Conservation (phyloP, 2,888 invertebrate genomes). For the Slavum lentiscoides region DNA sequence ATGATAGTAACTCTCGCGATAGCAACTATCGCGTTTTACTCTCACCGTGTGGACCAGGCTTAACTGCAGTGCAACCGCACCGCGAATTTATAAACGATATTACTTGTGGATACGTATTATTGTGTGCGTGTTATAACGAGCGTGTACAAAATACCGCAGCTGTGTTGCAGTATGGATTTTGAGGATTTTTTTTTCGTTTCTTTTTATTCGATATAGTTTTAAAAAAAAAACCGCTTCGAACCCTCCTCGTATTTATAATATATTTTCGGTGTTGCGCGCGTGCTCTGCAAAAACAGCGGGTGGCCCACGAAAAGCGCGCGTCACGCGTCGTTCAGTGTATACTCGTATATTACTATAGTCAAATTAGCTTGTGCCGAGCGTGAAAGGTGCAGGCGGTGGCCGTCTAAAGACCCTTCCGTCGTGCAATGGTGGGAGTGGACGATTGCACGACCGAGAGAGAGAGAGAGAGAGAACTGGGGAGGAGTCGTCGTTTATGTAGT, state of each 20-base stretch:
- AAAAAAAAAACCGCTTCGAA: no score
- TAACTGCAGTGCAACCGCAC: no score
- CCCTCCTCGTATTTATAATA: no score
- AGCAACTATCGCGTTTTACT: no score
- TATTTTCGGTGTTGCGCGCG: background rate
- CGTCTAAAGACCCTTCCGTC: conserved; percentile 36
- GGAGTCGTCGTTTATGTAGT: conserved; percentile 8
- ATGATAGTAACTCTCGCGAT: no score
- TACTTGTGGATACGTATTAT: no score
- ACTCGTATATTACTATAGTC: conserved; percentile 2
- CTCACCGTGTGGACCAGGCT: no score
- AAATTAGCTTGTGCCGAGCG: conserved; percentile 47
- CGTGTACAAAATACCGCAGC: no score
- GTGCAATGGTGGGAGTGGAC: background rate
- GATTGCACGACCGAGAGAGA: no score
- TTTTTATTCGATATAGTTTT: background rate
- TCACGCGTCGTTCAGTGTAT: background rate
- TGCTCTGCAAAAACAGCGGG: conserved; percentile 34
- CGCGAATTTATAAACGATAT: no score
- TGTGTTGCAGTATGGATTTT: no score
- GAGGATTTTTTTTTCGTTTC: background rate
- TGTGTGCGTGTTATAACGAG: no score
- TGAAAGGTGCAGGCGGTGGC: conserved; percentile 41
- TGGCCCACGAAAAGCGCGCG: conserved; percentile 39
- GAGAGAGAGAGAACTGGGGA: background rate